Evolutionary conservation across 2,113 vertebrate genomes (phyloP), one percentile per base, ranked within the genome.

Genomic region (Odontesthes bonariensis): DNA sequence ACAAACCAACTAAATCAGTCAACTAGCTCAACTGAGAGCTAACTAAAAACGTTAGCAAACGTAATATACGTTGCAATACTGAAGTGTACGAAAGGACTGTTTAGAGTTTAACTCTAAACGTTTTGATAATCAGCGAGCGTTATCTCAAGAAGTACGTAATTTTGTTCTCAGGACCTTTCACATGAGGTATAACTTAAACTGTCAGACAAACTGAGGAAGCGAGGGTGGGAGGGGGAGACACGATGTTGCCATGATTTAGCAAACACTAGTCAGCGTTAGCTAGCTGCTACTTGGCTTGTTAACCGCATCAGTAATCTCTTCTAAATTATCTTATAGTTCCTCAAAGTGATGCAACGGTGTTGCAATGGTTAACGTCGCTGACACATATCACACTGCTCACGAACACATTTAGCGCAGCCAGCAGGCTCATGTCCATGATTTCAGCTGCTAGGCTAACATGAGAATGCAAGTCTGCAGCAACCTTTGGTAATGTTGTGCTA

Each of bases 181-280:
- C 16, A 19, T n/a, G 46, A 49, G 46, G 44, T 7, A 19, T 1
- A 49, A 49, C 17, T 49, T 10, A 7, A 38, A 38, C 10, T 38
- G 35, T 1, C 6, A n/a, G 5, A 46, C 44, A 49, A 49, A 49
- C 46, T 38, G 65, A 59, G 59, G 14, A 52, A 52, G 20, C 14
- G 40, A 3, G 20, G 80, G 85, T 75, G 79, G 72, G 77, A 75
- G 83, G 84, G 79, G 23, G 71, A 63, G 55, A 70, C 73, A 62
- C 80, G 64, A 64, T 78, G 77, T 75, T 88, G 72, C 76, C 84
- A 82, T 90, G 87, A 91, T 88, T 89, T 91, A 87, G 84, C 86
- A 90, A 92, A 91, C 83, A 84, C 62, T 64, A 53, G 61, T 40
- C 59, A 72, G 10, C 57, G 20, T 22, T 69, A 69, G 71, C 80